A percentile compares a stretch with the other conserved stretches of the same genome.
phyloP scores from a whole-genome alignment of 1,140 invertebrate species.

The Heliconius eleuchia region DNA sequence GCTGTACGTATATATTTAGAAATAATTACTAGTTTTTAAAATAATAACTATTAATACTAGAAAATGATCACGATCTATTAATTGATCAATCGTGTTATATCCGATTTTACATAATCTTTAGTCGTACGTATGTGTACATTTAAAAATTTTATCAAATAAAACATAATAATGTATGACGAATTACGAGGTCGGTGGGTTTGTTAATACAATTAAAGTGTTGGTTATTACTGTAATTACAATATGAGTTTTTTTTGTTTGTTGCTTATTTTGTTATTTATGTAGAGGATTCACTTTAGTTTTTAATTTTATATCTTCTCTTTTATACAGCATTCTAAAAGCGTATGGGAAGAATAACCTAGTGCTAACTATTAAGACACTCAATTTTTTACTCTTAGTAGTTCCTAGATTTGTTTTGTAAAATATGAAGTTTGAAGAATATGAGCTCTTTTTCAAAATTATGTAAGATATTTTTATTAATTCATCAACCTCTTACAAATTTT shows the following conservation, averaged over 20 bases:
- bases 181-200: not conserved
- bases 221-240: not conserved
- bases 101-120: not conserved
- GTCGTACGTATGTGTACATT: not conserved
- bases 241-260: not conserved
- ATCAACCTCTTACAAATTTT: not conserved
- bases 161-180: conserved; percentile 1
- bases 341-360: not conserved
- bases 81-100: not conserved
- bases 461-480: not conserved
- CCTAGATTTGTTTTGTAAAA: too few relatives aligned
- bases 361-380: not conserved
- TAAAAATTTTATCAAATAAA: not conserved
- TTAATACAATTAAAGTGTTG: conserved; percentile 10
- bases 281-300: too few relatives aligned
- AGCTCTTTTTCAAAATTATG: too few relatives aligned
- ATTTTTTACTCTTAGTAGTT: not conserved
- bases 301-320: too few relatives aligned
- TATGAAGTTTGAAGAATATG: too few relatives aligned
- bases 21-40: too few relatives aligned
- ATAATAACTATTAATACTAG: too few relatives aligned
- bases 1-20: too few relatives aligned
- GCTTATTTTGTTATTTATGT: not conserved
- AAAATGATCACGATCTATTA: not conserved
- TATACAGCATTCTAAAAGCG: too few relatives aligned